A percentile compares a stretch with the other conserved stretches of the same genome.
Evolutionary conservation across 2,797 vertebrate species (phyloP).

Genomic region (Nyctalus aviator): DNA sequence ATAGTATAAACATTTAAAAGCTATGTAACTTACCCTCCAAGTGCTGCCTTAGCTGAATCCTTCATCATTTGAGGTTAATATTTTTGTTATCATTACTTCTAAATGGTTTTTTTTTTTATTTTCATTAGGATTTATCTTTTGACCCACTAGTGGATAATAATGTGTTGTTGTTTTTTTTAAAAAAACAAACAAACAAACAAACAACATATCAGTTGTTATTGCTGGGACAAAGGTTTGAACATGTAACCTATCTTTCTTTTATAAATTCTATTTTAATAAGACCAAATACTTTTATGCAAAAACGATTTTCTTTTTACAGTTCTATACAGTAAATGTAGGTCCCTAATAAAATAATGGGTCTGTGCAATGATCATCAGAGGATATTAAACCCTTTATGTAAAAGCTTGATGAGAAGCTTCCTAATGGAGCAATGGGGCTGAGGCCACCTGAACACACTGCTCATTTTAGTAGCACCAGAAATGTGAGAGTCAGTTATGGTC

Average conservation of each 20-base stretch:
- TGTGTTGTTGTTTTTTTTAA: neutral
- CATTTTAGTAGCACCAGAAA: neutral
- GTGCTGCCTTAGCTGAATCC: neutral
- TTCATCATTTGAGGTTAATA: slow-evolving; percentile 5
- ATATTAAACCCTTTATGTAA: neutral
- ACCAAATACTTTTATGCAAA: neutral
- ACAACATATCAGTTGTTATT: neutral
- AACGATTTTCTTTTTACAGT: slow-evolving; percentile 37
- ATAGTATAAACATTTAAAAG: slow-evolving; percentile 5
- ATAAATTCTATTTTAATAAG: slow-evolving; percentile 47
- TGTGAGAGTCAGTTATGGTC: neutral
- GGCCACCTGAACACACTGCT: neutral
- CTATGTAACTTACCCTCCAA: neutral
- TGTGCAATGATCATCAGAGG: neutral
- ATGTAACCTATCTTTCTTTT: slow-evolving; percentile 33
- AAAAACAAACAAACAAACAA: too few species aligned
- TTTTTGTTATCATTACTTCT: slow-evolving; percentile 33
- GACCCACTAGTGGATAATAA: neutral
- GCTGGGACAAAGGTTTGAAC: neutral
- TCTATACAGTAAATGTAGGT: slow-evolving; percentile 22
- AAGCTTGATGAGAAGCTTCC: neutral
- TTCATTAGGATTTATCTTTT: slow-evolving; percentile 44
- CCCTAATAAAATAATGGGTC: neutral
- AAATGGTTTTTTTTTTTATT: slow-evolving; percentile 17
- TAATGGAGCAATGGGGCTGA: neutral